Evolutionary conservation across 2,888 invertebrate genomes (phyloP), one percentile per base, ranked within the genome.

Genomic region (Endotricha flammealis): DNA sequence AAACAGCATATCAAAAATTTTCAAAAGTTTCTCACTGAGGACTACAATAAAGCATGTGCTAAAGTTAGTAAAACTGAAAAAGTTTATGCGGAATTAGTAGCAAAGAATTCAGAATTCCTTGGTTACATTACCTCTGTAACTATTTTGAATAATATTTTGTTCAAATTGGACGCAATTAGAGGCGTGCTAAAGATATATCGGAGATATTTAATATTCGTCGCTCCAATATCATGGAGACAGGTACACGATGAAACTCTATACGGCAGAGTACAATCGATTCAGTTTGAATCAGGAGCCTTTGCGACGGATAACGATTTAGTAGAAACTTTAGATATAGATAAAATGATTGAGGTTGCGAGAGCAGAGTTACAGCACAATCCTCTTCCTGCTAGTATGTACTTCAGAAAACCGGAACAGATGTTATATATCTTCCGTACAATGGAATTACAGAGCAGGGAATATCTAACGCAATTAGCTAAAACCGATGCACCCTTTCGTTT

Each of bases 391-490:
- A 37, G 57, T 32, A 55, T 76, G 37, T 85, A 65, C 54, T 86
- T 86, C 44, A 61, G 51, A 30, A 53, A 52, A 1, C 80, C 85
- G 5, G 61, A 65, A 27, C 68, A 86, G 54, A 83, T 83, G 72
- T 61, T 82, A 20, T 70, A 77, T 52, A 51, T 83, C 42, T 86
- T 86, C 46, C 68, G 79, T 28, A 67, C 70, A 7, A 82, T 85
- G 82, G 85, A 86, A 51, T 55, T 85, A 44, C 86, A 86, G 50
- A 86, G 86, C 46, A 67, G 86, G 48, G 83, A 85, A 57, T 86
- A 86, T 58, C 61, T 86, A 38, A 74, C 57, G 39, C 72, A 86
- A 41, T 64, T 80, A 16, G 62, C 85, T 1, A 81, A 76, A 54
- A 83, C 79, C 2, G 75, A 70, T 46, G 67, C 45, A 7, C 81